Base-by-base conservation (phyloP, 1,140 invertebrate species). In the Pomacea maculata region DNA sequence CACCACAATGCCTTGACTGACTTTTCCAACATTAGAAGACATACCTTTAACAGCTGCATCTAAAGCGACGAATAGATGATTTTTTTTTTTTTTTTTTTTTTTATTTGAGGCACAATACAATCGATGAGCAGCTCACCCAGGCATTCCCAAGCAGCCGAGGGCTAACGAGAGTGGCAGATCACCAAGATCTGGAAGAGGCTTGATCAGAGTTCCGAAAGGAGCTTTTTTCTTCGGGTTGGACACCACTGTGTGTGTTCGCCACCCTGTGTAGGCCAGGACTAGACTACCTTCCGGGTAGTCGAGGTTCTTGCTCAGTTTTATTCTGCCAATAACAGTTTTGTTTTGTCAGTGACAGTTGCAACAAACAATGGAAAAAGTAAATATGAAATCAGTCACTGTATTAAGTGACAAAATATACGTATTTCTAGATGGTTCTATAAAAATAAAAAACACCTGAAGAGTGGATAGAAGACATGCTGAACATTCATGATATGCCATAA, bases 71-170 rank as follows among this genome's bases (percentile, higher is more conserved):
- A 45, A 1, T 1, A 45, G 34, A 45, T 45, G 34, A 45, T 45
- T 4, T 45, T 45, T 45, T 45, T 14, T 65, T n/a, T 1, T 45
- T 45, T 45, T 45, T 4, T 45, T 45, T 45, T 45, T 14, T 65
- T n/a, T 1, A 1, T 45, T 45, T 45, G 34, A 4, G 34, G 34
- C 34, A 45, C 34, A 45, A 45, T 0, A 45, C 34, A 45, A 45
- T 45, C 34, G 34, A 45, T 45, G 34, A 6, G 25, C 25, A 45
- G 34, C 80, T 74, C 83, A 87, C 86, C 86, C 86, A 17, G 86
- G 85, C 86, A 86, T 87, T 65, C 86, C 86, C 72, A 87, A 57
- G 25, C 74, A 68, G n/a, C 86, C 86, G 52, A 87, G 64, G 14
- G 57, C 81, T 21, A 83, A 76, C 19, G 86, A 87, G 15, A 80